Conservation (phyloP, 1,140 invertebrate species). For the Whitmania pigra region DNA sequence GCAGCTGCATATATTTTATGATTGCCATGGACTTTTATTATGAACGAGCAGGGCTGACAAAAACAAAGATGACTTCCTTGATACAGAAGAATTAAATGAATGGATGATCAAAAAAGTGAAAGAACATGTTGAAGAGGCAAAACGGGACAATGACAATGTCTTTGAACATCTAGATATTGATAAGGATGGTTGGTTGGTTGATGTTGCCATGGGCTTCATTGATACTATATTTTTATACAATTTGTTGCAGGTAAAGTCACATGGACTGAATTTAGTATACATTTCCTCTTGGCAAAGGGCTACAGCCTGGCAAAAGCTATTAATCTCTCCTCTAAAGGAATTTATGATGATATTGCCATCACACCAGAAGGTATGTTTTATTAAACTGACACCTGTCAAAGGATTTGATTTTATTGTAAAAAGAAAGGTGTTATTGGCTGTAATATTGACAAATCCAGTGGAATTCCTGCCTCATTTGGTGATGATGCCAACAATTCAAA, state of each 20-base stretch:
- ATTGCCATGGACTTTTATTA: conserved; percentile 11
- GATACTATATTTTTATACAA: background rate
- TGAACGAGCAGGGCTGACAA: conserved; percentile 52
- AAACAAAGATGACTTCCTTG: conserved; percentile 51
- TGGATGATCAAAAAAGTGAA: conserved; percentile 63
- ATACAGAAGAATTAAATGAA: conserved; percentile 53
- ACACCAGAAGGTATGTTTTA: conserved; percentile 15
- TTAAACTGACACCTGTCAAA: background rate
- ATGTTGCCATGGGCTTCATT: background rate
- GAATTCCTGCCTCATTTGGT: background rate
- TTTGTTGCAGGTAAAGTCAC: conserved; percentile 52
- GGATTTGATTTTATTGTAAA: background rate
- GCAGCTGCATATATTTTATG: background rate
- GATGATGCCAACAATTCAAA: too few relatives aligned
- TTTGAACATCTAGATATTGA: conserved; percentile 60
- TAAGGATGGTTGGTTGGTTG: conserved; percentile 49
- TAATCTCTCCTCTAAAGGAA: conserved; percentile 37
- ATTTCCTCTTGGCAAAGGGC: conserved; percentile 57
- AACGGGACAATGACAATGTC: conserved; percentile 57
- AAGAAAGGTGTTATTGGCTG: background rate
- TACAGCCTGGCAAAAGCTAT: conserved; percentile 54
- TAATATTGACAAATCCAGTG: background rate
- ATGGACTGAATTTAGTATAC: conserved; percentile 65
- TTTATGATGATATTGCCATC: conserved; percentile 19
- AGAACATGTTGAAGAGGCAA: conserved; percentile 59